These are phyloP conservation scores for Erebia aethiops DNA, from an alignment of 2,888 invertebrate genomes.

Conservation along the genomic window DNA sequence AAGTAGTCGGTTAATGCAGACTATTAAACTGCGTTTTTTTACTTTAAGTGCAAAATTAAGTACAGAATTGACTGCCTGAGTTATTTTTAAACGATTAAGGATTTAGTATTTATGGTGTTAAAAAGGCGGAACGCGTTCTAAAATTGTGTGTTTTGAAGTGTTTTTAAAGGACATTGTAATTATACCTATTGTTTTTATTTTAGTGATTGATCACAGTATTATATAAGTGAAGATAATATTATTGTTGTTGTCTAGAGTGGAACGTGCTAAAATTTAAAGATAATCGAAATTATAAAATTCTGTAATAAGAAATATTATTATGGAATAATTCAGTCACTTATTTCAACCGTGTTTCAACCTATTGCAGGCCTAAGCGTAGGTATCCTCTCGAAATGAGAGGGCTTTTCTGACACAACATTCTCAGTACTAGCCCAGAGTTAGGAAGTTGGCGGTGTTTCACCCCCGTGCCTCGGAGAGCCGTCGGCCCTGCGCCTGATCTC, in stretches of 20 bases:
- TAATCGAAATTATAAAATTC: not conserved
- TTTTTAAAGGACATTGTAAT: not conserved
- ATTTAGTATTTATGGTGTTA: not conserved
- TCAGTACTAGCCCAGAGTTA: too few species aligned
- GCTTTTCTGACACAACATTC: too few species aligned
- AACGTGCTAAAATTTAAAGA: not conserved
- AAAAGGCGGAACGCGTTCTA: not conserved
- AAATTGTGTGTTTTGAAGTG: not conserved
- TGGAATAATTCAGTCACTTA: too few species aligned
- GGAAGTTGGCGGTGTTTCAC: too few species aligned
- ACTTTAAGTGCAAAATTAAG: not conserved
- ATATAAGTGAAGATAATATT: not conserved
- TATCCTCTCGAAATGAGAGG: too few species aligned
- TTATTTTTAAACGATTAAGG: constrained; percentile 4
- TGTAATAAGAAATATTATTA: not conserved
- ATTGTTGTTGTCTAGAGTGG: not conserved
- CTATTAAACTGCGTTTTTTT: not conserved
- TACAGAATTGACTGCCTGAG: not conserved
- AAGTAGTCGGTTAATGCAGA: not conserved
- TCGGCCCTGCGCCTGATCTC: too few species aligned
- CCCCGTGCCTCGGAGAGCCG: too few species aligned
- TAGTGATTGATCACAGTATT: not conserved
- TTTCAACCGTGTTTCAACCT: too few species aligned
- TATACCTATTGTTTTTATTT: not conserved
- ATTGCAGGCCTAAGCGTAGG: too few species aligned